Percentiles rank a stretch among this genome's conserved stretches.
phyloP scores from a whole-genome alignment of 2,888 invertebrate species.

The Erebia aethiops region DNA sequence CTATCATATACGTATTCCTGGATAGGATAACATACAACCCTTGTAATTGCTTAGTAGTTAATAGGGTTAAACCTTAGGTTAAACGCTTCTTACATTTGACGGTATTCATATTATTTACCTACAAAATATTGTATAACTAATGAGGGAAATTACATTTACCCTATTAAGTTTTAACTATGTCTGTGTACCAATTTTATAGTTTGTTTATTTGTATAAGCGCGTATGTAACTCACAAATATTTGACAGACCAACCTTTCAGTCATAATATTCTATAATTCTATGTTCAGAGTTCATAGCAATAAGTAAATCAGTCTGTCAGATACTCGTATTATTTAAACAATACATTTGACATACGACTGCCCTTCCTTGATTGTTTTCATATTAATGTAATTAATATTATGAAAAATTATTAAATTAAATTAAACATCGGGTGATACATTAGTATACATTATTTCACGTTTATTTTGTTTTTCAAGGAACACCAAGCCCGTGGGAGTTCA shows the following conservation, averaged over 20 bases:
- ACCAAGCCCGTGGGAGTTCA: conserved; percentile 10
- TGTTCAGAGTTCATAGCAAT: no score
- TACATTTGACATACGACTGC: not conserved
- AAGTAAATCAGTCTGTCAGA: no score
- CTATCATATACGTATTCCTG: not conserved
- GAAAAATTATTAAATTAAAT: not conserved
- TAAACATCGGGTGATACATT: no score
- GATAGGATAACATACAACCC: conserved; percentile 1
- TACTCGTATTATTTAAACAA: no score
- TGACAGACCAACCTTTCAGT: no score
- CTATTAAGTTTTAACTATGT: not conserved
- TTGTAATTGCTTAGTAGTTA: not conserved
- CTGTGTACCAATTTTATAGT: no score
- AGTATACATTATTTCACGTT: conserved; percentile 9
- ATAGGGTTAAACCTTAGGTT: conserved; percentile 11
- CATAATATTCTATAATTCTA: no score
- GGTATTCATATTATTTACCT: not conserved
- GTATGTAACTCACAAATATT: no score
- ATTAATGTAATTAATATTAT: not conserved
- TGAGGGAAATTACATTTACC: not conserved
- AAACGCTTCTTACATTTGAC: not conserved
- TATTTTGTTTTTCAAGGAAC: conserved; percentile 18
- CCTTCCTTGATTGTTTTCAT: not conserved
- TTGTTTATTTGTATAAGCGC: no score
- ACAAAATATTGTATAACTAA: not conserved